A percentile compares a stretch with the other conserved stretches of the same genome.
phyloP scores from a whole-genome alignment of 2,888 invertebrate species.

The Phengaris alcon region DNA sequence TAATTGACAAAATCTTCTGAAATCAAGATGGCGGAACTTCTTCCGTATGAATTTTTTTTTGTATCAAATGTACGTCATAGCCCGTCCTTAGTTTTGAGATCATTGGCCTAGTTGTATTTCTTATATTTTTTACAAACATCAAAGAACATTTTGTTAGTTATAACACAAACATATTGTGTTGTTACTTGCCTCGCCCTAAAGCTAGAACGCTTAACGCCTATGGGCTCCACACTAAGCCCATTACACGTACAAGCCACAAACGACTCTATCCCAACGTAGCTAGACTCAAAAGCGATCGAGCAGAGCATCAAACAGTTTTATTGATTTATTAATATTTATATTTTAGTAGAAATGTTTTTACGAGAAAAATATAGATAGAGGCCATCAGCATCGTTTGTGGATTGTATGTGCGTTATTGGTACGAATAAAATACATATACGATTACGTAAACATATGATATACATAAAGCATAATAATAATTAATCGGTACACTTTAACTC shows the following conservation, averaged over 20 bases:
- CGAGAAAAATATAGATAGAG: not conserved
- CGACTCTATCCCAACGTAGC: not conserved
- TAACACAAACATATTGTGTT: not conserved
- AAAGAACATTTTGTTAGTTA: not conserved
- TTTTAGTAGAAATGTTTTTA: constrained; percentile 16
- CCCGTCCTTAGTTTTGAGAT: too few relatives aligned
- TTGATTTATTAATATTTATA: too few relatives aligned
- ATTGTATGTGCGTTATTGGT: not conserved
- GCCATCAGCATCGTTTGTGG: constrained; percentile 3
- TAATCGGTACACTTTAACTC: too few relatives aligned
- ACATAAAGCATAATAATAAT: too few relatives aligned
- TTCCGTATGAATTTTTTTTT: too few relatives aligned
- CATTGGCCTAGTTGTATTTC: too few relatives aligned
- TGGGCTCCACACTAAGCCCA: not conserved
- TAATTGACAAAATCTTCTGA: too few relatives aligned
- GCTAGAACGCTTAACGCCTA: not conserved
- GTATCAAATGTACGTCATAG: too few relatives aligned
- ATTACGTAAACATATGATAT: not conserved
- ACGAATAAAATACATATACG: not conserved
- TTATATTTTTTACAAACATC: not conserved
- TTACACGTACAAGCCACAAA: not conserved
- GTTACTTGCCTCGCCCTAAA: not conserved
- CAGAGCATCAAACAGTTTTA: not conserved
- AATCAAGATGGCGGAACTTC: too few relatives aligned
- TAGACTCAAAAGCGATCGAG: not conserved